Percentiles rank a stretch among this genome's conserved stretches.
phyloP scores from a whole-genome alignment of 2,113 vertebrate species.

The Oophaga pumilio region DNA sequence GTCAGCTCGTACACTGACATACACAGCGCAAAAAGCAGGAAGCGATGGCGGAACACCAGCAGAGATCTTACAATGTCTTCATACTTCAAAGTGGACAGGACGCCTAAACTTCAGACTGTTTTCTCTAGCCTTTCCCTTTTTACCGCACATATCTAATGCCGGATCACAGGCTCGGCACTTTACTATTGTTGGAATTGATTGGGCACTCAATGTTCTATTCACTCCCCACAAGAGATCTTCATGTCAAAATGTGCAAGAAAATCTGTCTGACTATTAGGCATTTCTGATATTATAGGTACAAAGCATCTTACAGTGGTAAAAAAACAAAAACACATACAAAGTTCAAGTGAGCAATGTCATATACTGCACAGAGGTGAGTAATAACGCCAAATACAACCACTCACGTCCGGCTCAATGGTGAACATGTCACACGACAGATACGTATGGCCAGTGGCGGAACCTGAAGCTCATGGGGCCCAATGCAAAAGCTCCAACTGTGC shows the following conservation, averaged over 20 bases:
- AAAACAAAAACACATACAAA: not conserved
- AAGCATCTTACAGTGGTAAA: too few relatives aligned
- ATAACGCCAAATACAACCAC: too few relatives aligned
- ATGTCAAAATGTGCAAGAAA: not conserved
- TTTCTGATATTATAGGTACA: not conserved
- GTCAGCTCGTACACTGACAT: conserved; percentile 12
- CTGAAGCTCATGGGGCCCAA: too few relatives aligned
- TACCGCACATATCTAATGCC: not conserved
- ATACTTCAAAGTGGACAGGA: conserved; percentile 24
- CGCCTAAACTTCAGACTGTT: not conserved
- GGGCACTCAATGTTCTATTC: not conserved
- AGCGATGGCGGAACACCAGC: conserved; percentile 18
- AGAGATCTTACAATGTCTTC: conserved; percentile 3
- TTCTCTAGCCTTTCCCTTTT: conserved; percentile 12
- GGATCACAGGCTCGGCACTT: not conserved
- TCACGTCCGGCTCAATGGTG: too few relatives aligned
- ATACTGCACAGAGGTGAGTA: not conserved
- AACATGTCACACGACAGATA: too few relatives aligned
- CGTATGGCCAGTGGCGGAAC: too few relatives aligned
- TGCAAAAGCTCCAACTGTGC: too few relatives aligned
- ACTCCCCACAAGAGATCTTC: not conserved
- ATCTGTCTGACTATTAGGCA: not conserved
- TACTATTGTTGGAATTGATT: not conserved
- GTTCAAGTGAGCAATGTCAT: not conserved
- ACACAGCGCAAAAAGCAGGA: conserved; percentile 35